Base-by-base conservation (phyloP, 2,113 vertebrate genomes). In the Tyrannus savana region DNA sequence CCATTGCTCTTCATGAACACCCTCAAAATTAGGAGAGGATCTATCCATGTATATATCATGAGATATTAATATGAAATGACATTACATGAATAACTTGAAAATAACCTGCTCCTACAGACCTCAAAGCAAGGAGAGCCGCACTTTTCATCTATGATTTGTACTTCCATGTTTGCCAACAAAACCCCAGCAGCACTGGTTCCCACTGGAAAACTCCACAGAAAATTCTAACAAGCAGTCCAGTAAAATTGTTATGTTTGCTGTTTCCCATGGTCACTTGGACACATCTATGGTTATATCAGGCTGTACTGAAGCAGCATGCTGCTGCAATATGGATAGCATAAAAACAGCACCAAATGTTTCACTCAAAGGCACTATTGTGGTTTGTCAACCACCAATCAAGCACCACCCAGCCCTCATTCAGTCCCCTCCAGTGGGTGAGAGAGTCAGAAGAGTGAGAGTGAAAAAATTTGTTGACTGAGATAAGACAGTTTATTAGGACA, bases 271-370 rank as follows among this genome's bases (percentile, higher is more conserved):
- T 30, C 72, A 93, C 62, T 66, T 77, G 50, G 49, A 47, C 66
- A 71, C 55, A 86, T 50, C 89, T 86, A 93, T 81, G 35, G 4
- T 75, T 56, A 46, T 46, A 88, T 35, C 49, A 89, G 52, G 35
- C 76, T 80, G 17, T 33, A 62, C 31, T 78, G 59, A 90, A 28
- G 28, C 60, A 93, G 35, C 87, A 41, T 53, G 33, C 25, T 75
- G 31, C 63, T 93, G 69, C 77, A 86, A 84, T 59, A 72, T 71
- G 50, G 82, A 81, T 82, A 91, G 35, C 84, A 69, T 47, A 52
- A 95, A 97, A 93, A 17, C 77, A 95, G 87, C 68, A 68, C 68
- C 79, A 89, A 94, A 92, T 89, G n/a, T 95, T 96, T 46, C 22
- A 63, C 52, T 93, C 86, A 96, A 55, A 82, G 87, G 31, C 35